Percentiles rank a stretch among this genome's conserved stretches.
These are phyloP conservation scores for Oreotrochilus melanogaster DNA, from an alignment of 2,113 vertebrate species.

Conservation along the genomic window DNA sequence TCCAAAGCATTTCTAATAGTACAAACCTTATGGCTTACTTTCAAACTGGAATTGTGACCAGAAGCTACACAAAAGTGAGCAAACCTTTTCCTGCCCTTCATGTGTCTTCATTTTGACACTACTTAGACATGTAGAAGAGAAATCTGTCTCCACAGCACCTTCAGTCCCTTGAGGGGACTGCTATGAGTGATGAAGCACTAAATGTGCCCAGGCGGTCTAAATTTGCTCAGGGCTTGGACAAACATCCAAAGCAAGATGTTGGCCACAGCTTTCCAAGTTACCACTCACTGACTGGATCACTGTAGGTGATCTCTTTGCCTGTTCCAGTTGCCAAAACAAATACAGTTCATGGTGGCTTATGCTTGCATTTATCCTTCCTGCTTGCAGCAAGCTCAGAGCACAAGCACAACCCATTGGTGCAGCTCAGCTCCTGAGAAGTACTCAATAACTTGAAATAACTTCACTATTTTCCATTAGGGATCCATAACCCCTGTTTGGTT, in stretches of 20 bases:
- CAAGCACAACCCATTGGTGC: neutral
- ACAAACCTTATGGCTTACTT: neutral
- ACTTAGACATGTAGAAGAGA: neutral
- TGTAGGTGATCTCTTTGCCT: neutral
- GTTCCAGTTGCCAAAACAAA: neutral
- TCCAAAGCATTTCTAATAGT: neutral
- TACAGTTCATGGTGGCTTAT: rapidly evolving
- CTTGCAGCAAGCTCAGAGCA: neutral
- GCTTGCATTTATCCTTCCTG: neutral
- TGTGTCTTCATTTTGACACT: neutral
- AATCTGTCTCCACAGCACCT: neutral
- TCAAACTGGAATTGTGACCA: neutral
- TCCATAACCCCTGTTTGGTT: neutral
- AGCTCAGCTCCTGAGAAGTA: neutral
- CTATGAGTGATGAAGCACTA: neutral
- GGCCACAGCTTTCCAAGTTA: neutral
- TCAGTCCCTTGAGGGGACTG: neutral
- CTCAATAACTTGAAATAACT: neutral
- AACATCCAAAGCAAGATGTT: neutral
- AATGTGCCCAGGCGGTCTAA: neutral
- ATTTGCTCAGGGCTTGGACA: neutral
- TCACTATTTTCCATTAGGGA: neutral
- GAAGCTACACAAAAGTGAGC: neutral
- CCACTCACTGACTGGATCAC: neutral
- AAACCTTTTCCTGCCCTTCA: neutral